Evolutionary conservation across 2,797 vertebrate genomes (phyloP), one percentile per base, ranked within the genome.

Genomic region (Urosaurus nigricauda): DNA sequence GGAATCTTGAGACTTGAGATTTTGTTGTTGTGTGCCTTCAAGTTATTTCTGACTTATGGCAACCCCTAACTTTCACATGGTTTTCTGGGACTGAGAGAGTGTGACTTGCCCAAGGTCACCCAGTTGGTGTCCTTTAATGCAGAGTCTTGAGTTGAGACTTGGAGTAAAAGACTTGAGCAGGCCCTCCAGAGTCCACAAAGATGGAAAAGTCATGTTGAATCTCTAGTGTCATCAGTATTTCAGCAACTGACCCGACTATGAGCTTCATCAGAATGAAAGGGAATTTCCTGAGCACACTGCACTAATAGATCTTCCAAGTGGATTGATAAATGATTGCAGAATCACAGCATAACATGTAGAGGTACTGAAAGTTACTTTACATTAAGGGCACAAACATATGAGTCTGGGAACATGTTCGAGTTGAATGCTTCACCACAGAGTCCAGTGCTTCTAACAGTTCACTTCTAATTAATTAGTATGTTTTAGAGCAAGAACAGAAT

Each of bases 401-500:
- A 13, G 2, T 5, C 5, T n/a, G 6, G 12, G 43, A 78, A 29
- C 13, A 14, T 3, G 26, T 51, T 29, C 2, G 5, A 32, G 29
- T 26, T 11, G 32, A 32, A 32, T 74, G 35, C 8, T 60, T 60
- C 58, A 37, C 4, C 0, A 84, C 0, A 0, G 43, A 65, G 68
- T 87, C n/a, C 70, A 8, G 24, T 32, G 86, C 58, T 3, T 21
- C 43, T 1, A 32, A 1, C 29, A 56, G 58, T 16, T 9, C 63
- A 3, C 5, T 89, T 5, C 2, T 78, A 84, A 12, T 5, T 79
- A 90, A 70, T 0, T 40, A 17, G 0, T 63, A 83, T 5, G 12
- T 71, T 93, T 85, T 86, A 85, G 56, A 83, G n/a, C 53, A 90
- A 12, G 91, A 90, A 90, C 19, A 58, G 29, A 19, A 93, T 79